Evolutionary conservation across 64 coral and sea anemone genomes (phyloP).

Genomic region (Montipora cactus): DNA sequence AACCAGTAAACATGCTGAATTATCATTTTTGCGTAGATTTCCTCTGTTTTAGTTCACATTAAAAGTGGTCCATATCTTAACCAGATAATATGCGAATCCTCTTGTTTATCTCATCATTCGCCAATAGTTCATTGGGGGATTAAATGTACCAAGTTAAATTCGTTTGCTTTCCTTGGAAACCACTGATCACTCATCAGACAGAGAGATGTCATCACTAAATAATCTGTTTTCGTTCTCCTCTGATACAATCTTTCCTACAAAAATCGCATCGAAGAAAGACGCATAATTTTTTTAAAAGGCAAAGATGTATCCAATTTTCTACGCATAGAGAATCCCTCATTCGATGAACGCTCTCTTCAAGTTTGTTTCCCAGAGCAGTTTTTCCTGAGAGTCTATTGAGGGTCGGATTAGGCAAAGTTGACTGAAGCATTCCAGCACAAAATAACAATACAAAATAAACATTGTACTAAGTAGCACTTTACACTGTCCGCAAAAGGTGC

Average conservation of each 20-base stretch:
- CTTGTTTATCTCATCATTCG: not conserved
- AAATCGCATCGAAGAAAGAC: no score
- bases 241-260: not conserved
- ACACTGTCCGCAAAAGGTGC: slow-evolving; percentile 1
- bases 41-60: not conserved
- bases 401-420: not conserved
- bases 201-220: not conserved
- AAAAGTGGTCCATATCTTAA: not conserved
- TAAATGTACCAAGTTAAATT: not conserved
- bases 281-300: no score
- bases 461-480: not conserved
- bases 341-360: no score
- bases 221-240: not conserved
- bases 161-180: not conserved
- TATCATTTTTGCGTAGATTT: not conserved
- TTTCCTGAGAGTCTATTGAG: not conserved
- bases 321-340: no score
- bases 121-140: not conserved
- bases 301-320: no score
- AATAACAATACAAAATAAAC: not conserved
- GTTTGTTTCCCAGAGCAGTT: no score
- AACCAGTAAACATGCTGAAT: not conserved
- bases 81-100: not conserved
- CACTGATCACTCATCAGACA: not conserved
- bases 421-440: not conserved